Evolutionary conservation across 2,797 vertebrate species (phyloP), one percentile per base, ranked within the genome.

Genomic region (Lindbergichthys nudifrons): DNA sequence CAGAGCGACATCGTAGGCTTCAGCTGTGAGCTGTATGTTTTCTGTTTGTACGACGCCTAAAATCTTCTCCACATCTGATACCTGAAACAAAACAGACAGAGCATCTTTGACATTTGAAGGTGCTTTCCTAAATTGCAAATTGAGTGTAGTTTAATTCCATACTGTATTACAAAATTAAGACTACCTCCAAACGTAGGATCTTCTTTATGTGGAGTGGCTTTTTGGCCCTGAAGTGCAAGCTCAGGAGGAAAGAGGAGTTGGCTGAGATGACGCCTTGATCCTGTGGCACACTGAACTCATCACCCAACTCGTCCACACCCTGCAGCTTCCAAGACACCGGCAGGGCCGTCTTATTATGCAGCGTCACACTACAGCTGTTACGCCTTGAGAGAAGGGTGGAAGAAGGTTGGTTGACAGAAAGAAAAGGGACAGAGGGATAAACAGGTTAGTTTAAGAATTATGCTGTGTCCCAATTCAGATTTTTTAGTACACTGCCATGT

Each of bases 1-100:
- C 88, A 99, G 64, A 46, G 93, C 83, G 7, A 97, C 84, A 16
- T 98, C 96, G 10, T 96, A 97, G 2, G 96, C 94, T 64, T 99
- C 97, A 0, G 96, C 96, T n/a, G 90, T 51, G 60, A 99, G 32
- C 8, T 87, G 61, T 54, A 99, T 95, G 77, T 93, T 96, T 89
- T 98, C 96, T 0, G 94, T 88, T 36, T 97, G 94, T 58, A 95
- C 91, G 2, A 96, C 62, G 5, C 97, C 97, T 32, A 97, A 73
- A 45, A 97, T 77, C 21, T 96, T 95, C 12, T 96, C 96, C 52
- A 87, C 88, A 69, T 99, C 98, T 0, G 95, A 96, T 42, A 99
- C 94, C 98, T 99, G 85, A 52, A 60, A 81, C 6, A 64, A 51
- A 89, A 58, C 15, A 63, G 10, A 72, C 3, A 69, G 42, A 9